phyloP scores from a whole-genome alignment of 2,888 invertebrate species.

The Mycalesis mineus region DNA sequence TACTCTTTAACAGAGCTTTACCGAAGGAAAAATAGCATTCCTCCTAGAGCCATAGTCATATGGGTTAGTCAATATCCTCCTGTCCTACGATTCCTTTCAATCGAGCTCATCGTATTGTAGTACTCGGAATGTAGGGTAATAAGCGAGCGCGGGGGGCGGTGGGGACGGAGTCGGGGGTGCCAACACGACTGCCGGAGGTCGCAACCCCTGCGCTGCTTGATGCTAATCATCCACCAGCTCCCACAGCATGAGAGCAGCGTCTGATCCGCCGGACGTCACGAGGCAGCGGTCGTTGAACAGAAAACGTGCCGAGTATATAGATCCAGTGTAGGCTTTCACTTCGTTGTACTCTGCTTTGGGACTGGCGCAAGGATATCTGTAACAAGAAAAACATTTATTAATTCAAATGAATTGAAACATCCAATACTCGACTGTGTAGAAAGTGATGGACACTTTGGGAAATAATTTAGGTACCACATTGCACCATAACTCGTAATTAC shows the following conservation, averaged over 20 bases:
- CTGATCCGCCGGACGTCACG: conserved; percentile 90
- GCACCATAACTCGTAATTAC: too few species aligned
- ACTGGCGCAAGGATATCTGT: conserved; percentile 89
- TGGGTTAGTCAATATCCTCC: conserved; percentile 6
- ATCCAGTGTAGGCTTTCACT: conserved; percentile 91
- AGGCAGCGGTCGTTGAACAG: conserved; percentile 91
- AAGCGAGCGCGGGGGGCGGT: conserved; percentile 48
- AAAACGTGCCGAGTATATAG: conserved; percentile 88
- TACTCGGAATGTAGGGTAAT: conserved; percentile 54
- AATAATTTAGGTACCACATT: too few species aligned
- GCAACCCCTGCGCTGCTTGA: conserved; percentile 50
- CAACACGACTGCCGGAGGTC: conserved; percentile 58
- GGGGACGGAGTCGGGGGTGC: conserved; percentile 67
- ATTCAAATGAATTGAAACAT: neutral
- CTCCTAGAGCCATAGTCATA: neutral
- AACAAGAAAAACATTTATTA: conserved; percentile 22
- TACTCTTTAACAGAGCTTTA: neutral
- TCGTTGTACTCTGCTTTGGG: conserved; percentile 93
- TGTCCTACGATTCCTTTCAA: conserved; percentile 44
- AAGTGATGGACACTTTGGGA: too few species aligned
- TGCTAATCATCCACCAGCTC: conserved; percentile 89
- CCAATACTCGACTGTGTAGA: too few species aligned
- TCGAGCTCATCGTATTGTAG: conserved; percentile 66
- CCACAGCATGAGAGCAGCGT: conserved; percentile 95
- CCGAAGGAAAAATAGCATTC: neutral